Conservation (phyloP, 2,888 invertebrate species). For the Folsomia candida region DNA sequence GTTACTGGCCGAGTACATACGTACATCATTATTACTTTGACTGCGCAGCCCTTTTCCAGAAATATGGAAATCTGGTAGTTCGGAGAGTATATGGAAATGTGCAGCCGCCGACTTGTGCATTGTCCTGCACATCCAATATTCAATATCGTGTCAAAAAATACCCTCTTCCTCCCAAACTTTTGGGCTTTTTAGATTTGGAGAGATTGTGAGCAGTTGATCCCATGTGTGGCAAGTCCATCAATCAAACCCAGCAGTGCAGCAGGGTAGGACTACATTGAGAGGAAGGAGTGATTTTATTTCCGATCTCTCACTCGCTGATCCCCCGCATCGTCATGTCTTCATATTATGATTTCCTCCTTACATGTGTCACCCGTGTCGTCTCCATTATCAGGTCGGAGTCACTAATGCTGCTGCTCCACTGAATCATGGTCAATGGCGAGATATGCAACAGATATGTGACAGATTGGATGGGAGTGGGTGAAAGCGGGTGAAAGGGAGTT, state of each 20-base stretch:
- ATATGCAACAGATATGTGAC: not conserved
- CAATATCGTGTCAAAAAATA: not conserved
- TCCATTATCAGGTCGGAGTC: not conserved
- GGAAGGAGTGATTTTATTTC: not conserved
- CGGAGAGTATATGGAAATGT: too few species aligned
- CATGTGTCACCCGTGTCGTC: conserved; percentile 9
- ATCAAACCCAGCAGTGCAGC: too few species aligned
- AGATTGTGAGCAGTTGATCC: conserved; percentile 5
- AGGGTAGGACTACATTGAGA: too few species aligned
- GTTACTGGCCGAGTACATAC: too few species aligned
- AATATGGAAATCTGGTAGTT: not conserved
- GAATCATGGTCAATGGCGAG: too few species aligned
- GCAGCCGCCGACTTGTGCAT: not conserved
- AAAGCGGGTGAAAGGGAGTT: not conserved
- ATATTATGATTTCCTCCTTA: conserved; percentile 14
- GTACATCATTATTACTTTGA: too few species aligned
- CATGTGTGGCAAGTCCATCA: conserved; percentile 38
- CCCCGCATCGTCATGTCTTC: not conserved
- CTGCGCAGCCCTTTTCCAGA: too few species aligned
- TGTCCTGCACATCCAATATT: not conserved
- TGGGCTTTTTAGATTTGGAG: not conserved
- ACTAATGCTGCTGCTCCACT: too few species aligned
- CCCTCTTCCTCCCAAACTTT: not conserved
- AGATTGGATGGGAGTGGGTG: not conserved
- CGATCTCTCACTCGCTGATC: not conserved